Evolutionary conservation across 2,113 vertebrate species (phyloP).

Genomic region (Bolborhynchus lineola): DNA sequence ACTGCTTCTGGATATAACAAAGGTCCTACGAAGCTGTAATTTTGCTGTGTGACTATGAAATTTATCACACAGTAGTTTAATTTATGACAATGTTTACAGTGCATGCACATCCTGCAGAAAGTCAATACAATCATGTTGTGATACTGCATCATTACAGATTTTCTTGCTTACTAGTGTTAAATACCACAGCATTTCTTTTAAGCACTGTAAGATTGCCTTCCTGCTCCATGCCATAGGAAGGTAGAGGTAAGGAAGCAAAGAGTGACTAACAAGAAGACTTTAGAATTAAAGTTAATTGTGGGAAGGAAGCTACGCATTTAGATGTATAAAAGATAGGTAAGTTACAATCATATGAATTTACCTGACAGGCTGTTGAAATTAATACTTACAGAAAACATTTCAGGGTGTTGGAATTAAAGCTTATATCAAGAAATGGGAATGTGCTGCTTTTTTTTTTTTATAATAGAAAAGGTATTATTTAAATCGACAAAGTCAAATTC

Average conservation of each 20-base stretch:
- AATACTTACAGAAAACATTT: not conserved
- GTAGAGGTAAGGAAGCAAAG: not conserved
- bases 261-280: not conserved
- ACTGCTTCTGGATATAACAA: not conserved
- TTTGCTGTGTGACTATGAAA: not conserved
- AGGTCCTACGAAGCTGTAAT: not conserved
- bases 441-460: not conserved
- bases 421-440: not conserved
- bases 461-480: not conserved
- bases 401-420: not conserved
- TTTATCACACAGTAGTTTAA: not conserved
- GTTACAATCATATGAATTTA: not conserved
- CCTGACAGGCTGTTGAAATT: not conserved
- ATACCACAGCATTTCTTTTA: not conserved
- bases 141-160: not conserved
- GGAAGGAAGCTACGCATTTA: not conserved
- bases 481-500: not conserved
- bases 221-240: rapidly evolving
- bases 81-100: not conserved
- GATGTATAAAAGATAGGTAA: not conserved
- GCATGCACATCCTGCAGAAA: not conserved
- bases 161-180: not conserved
- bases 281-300: not conserved
- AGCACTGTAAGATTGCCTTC: not conserved
- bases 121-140: not conserved